phyloP scores from a whole-genome alignment of 1,140 invertebrate species.

The Bombus consobrinus region DNA sequence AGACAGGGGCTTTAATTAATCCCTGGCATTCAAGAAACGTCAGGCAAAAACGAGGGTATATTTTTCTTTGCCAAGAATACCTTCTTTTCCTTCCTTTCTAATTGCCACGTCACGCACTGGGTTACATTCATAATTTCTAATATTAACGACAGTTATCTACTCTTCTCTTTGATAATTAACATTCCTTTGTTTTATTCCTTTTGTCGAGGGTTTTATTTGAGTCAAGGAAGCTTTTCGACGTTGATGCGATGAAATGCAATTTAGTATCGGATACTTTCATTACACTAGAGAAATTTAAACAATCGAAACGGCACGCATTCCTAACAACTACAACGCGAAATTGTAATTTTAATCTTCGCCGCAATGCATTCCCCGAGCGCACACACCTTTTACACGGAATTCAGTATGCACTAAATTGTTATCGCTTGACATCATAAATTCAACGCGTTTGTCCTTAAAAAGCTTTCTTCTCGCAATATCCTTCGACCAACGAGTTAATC shows the following conservation, averaged over 20 bases:
- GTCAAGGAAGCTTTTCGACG: too few relatives aligned
- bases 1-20: slow-evolving; percentile 25
- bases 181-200: neutral
- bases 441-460: neutral
- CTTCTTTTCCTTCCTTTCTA: neutral
- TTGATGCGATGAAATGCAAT: neutral
- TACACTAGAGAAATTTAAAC: too few relatives aligned
- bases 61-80: neutral
- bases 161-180: neutral
- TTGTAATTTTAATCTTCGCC: neutral
- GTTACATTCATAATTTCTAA: neutral
- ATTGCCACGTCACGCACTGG: neutral
- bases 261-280: neutral
- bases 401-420: neutral
- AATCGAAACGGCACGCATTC: neutral
- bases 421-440: neutral
- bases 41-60: neutral
- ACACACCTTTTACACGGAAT: slow-evolving; percentile 26
- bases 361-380: neutral
- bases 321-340: neutral
- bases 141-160: neutral
- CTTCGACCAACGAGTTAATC: neutral
- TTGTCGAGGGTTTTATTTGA: neutral
- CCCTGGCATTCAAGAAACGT: neutral
- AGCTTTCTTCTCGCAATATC: neutral